Percentiles rank a stretch among this genome's conserved stretches.
Evolutionary conservation across 1,140 invertebrate species (phyloP).

Genomic region (Meloidogyne floridensis): DNA sequence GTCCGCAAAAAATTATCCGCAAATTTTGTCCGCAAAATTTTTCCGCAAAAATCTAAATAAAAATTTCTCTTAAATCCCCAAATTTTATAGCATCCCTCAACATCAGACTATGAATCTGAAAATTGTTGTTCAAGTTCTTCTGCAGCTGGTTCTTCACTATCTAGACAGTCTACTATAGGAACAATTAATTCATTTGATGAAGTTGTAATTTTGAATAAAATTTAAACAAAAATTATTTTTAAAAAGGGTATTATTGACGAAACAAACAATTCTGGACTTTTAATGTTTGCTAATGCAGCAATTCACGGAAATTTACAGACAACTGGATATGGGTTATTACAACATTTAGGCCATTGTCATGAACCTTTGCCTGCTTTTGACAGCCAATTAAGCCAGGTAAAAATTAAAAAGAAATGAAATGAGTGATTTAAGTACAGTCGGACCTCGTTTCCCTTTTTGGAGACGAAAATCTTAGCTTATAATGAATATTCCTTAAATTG

Average conservation of each 20-base stretch:
- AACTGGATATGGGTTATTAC: neutral
- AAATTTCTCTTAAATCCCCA: neutral
- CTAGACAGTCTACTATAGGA: conserved; percentile 57
- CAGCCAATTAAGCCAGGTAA: conserved; percentile 25
- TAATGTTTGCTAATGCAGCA: conserved; percentile 2
- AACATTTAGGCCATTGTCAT: neutral
- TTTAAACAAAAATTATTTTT: neutral
- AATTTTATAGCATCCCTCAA: conserved; percentile 70
- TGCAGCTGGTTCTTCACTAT: conserved; percentile 41
- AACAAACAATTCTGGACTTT: conserved; percentile 24
- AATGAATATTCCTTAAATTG: no score
- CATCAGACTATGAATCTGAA: conserved; percentile 47
- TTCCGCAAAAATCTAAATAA: no score
- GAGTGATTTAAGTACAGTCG: no score
- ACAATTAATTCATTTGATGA: conserved; percentile 59
- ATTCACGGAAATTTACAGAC: neutral
- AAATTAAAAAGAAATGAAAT: neutral
- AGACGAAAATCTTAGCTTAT: no score
- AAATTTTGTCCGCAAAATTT: no score
- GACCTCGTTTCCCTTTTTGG: no score
- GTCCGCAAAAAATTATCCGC: no score
- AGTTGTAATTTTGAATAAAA: conserved; percentile 37
- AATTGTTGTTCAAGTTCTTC: conserved; percentile 45
- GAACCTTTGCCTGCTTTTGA: conserved; percentile 19
- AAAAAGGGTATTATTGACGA: conserved; percentile 18